Conservation (phyloP, 2,797 vertebrate genomes). For the Orestias chungarensis region DNA sequence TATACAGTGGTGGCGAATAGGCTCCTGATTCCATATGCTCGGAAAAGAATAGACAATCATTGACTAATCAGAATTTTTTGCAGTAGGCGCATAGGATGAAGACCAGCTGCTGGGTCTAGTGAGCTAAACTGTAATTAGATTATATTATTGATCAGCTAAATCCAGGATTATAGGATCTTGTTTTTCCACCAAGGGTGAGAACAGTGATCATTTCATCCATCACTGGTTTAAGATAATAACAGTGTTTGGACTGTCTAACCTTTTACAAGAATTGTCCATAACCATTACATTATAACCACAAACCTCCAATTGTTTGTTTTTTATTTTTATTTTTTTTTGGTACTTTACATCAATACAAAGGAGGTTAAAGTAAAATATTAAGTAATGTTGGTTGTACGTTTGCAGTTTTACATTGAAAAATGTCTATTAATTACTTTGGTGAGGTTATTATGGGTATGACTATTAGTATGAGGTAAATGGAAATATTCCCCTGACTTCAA, state of each 20-base stretch:
- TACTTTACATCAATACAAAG: not conserved
- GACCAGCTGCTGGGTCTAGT: conserved; percentile 66
- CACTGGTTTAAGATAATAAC: conserved; percentile 1
- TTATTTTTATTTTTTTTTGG: not conserved
- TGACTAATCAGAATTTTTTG: conserved; percentile 75
- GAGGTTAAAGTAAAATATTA: not conserved
- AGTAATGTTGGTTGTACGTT: too few relatives aligned
- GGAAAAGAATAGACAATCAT: conserved; percentile 76
- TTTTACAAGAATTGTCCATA: conserved; percentile 4
- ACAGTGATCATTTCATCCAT: conserved; percentile 39
- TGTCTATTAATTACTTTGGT: too few relatives aligned
- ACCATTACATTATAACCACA: not conserved
- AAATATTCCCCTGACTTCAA: too few relatives aligned
- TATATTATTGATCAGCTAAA: conserved; percentile 72
- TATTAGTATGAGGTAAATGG: not conserved
- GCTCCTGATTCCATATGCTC: conserved; percentile 75
- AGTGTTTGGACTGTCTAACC: not conserved
- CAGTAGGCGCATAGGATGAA: conserved; percentile 61
- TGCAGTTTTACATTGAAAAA: not conserved
- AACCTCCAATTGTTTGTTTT: not conserved
- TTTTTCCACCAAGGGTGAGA: conserved; percentile 42
- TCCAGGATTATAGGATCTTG: conserved; percentile 58
- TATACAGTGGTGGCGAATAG: conserved; percentile 75
- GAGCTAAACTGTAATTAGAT: conserved; percentile 65
- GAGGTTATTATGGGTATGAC: too few relatives aligned